Evolutionary conservation across 2,113 vertebrate genomes (phyloP).

Genomic region (Cnemophilus loriae): DNA sequence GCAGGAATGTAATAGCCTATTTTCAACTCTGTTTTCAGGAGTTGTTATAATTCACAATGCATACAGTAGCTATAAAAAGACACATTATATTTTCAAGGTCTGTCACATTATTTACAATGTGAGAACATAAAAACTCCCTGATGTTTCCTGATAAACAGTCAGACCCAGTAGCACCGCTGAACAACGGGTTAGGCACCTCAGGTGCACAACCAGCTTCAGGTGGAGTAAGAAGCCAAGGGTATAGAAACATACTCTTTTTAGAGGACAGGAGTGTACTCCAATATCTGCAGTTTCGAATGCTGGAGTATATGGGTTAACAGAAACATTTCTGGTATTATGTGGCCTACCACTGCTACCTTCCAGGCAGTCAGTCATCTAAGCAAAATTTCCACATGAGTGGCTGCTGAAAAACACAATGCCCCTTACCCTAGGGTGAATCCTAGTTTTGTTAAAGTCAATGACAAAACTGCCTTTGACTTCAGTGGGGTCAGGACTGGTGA

Average conservation of each 20-base stretch:
- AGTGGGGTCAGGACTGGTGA: not conserved
- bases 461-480: constrained; percentile 50
- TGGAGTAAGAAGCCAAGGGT: constrained; percentile 41
- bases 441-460: constrained; percentile 43
- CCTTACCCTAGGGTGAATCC: constrained; percentile 54
- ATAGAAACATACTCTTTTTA: not conserved
- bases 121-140: constrained; percentile 34
- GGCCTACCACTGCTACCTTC: constrained; percentile 47
- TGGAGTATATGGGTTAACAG: constrained; percentile 21
- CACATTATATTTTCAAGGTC: constrained; percentile 69
- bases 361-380: constrained; percentile 64
- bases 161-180: not conserved
- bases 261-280: not conserved
- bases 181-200: not conserved
- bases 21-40: constrained; percentile 61
- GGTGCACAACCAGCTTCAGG: constrained; percentile 16
- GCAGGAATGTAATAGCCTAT: constrained; percentile 14
- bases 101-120: constrained; percentile 64
- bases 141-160: constrained; percentile 49
- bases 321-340: constrained; percentile 33
- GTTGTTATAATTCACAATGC: constrained; percentile 46
- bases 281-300: not conserved
- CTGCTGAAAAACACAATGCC: constrained; percentile 60
- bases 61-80: constrained; percentile 64
- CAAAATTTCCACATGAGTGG: constrained; percentile 61